Evolutionary conservation across 2,888 invertebrate genomes (phyloP).

Genomic region (Caenorhabditis angaria): DNA sequence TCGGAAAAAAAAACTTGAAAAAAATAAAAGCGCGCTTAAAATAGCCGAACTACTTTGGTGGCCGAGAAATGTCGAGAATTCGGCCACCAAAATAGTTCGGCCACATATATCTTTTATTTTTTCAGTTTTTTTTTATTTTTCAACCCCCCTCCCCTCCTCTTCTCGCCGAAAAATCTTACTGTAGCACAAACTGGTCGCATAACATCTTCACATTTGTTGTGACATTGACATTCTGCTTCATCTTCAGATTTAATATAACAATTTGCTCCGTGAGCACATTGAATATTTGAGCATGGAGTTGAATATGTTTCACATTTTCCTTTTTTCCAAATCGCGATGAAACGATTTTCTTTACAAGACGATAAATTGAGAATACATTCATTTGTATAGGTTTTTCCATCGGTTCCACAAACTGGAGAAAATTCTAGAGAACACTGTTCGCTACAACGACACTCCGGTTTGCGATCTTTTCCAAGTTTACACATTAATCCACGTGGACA

Average conservation of each 20-base stretch:
- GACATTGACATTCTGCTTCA: conserved; percentile 52
- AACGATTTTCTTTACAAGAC: conserved; percentile 80
- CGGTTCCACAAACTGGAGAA: conserved; percentile 80
- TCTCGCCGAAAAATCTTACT: conserved; percentile 28
- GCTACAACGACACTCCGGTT: conserved; percentile 86
- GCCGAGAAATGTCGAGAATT: no score
- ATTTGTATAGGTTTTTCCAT: conserved; percentile 78
- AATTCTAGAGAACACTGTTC: conserved; percentile 80
- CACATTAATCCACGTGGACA: conserved; percentile 85
- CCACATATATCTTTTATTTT: no score
- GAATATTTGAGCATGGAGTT: conserved; percentile 74
- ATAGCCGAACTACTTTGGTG: no score
- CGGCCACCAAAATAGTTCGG: no score
- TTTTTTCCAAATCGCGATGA: conserved; percentile 82
- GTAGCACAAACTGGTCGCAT: conserved; percentile 61
- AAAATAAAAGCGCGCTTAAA: no score
- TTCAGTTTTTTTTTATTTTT: not conserved
- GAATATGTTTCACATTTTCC: conserved; percentile 82
- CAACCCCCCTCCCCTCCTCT: no score
- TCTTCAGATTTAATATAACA: conserved; percentile 77
- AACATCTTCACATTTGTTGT: conserved; percentile 52
- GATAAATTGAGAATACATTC: conserved; percentile 84
- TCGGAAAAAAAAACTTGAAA: no score
- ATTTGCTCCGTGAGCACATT: conserved; percentile 82
- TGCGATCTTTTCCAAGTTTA: conserved; percentile 83